Percentiles rank a stretch among this genome's conserved stretches.
phyloP scores from a whole-genome alignment of 2,888 invertebrate genomes.

The Limnephilus rhombicus region DNA sequence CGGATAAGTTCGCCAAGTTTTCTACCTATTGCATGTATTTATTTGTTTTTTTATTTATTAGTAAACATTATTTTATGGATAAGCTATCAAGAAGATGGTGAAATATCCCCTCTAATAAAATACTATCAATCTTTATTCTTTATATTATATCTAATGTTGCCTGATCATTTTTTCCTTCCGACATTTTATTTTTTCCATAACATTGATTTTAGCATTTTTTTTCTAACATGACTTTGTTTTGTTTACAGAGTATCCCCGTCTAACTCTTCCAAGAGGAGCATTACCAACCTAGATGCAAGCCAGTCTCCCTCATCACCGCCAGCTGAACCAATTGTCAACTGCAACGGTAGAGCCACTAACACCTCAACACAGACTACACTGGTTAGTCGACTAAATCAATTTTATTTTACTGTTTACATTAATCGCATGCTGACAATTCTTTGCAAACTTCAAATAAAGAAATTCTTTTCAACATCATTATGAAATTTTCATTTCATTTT shows the following conservation, averaged over 20 bases:
- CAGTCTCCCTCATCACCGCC: constrained; percentile 66
- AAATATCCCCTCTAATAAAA: not conserved
- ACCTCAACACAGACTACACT: constrained; percentile 89
- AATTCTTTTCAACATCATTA: too few species aligned
- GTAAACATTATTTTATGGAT: too few species aligned
- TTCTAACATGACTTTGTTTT: constrained; percentile 3
- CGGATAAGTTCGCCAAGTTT: too few species aligned
- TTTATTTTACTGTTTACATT: not conserved
- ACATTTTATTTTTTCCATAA: not conserved
- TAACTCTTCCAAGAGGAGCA: constrained; percentile 81
- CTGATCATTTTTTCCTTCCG: too few species aligned
- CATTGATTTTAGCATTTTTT: not conserved
- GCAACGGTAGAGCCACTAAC: constrained; percentile 75
- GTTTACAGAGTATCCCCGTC: constrained; percentile 83
- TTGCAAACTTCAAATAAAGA: too few species aligned
- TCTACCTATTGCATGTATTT: too few species aligned
- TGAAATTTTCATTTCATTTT: too few species aligned
- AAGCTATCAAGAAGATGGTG: too few species aligned
- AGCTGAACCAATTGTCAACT: constrained; percentile 66
- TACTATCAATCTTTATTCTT: not conserved
- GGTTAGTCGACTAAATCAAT: constrained; percentile 73
- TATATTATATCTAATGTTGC: not conserved
- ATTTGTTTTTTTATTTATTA: too few species aligned
- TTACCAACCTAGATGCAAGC: constrained; percentile 69
- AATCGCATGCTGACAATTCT: too few species aligned